Conservation (phyloP, 2,113 vertebrate species). For the Noctilio leporinus region DNA sequence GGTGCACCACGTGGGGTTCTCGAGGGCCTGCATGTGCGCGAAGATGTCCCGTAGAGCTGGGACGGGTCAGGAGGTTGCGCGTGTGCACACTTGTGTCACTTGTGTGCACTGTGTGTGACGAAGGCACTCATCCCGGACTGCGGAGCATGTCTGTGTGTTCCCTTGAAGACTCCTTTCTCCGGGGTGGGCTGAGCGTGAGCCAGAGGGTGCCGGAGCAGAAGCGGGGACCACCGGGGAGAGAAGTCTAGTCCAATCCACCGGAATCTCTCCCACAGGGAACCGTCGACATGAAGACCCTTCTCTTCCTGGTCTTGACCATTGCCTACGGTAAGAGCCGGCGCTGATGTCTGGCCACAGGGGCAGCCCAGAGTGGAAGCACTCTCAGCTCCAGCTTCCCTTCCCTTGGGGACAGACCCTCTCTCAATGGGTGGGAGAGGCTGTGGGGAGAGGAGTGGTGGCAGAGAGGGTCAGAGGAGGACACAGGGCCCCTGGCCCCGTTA, state of each 20-base stretch:
- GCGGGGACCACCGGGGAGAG: background rate
- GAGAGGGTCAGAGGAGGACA: background rate
- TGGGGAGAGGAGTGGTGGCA: background rate
- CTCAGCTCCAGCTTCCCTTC: background rate
- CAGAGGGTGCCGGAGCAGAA: background rate
- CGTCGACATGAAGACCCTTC: slow-evolving; percentile 63
- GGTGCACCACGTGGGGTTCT: no score
- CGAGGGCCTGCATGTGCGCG: background rate
- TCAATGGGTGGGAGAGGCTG: background rate
- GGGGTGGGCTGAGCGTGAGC: background rate
- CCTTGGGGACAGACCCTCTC: background rate
- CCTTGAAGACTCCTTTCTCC: background rate
- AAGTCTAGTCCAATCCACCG: no score
- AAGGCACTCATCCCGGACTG: rapidly evolving
- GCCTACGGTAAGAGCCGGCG: slow-evolving; percentile 59
- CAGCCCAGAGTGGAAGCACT: background rate
- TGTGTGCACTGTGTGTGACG: background rate
- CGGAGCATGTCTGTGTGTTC: background rate
- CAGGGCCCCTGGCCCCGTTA: background rate
- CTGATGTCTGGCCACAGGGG: background rate
- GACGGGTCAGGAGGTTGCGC: background rate
- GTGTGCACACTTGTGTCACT: rapidly evolving
- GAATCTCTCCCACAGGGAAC: background rate
- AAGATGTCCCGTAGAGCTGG: background rate
- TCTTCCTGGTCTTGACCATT: background rate